Evolutionary conservation across 1,140 invertebrate species (phyloP), one percentile per base, ranked within the genome.

Genomic region (Drosophila tani): DNA sequence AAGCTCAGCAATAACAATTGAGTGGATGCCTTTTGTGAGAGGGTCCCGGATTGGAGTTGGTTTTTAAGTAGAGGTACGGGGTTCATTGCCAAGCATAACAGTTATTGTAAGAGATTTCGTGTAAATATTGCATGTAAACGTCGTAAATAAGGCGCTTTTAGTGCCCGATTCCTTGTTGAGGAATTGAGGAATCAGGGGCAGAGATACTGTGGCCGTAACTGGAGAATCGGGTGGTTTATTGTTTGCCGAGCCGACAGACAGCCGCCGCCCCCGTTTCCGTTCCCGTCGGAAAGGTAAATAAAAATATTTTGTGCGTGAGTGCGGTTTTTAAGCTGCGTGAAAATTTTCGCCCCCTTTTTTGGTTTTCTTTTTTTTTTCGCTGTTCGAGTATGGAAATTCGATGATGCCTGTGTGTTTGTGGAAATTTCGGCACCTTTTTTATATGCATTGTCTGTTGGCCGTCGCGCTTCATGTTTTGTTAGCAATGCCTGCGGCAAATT

Each of bases 111-210:
- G 81, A 84, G 85, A 88, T 88, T 88, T 88, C 84, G 77, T 88
- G 84, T 88, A 88, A 88, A 88, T 88, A 90, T 90, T 84, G 84
- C 85, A 90, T 88, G 84, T 88, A 90, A 88, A 90, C 69, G 84
- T 79, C 81, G 69, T 88, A 88, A 88, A 88, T 90, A 88, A 90
- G 84, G 85, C 78, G 85, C 85, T 88, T 88, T 88, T 90, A 88
- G 85, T 79, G 85, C 59, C 77, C 56, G 58, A 58, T 68, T 71
- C 21, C 57, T 41, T 40, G 59, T 40, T 35, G 32, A 29, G 38
- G 49, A 19, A 59, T 35, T 43, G 32, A 29, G 38, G 49, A 19
- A 59, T 35, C 19, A 35, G 32, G 68, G 59, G 19, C 47, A 11
- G 8, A 43, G 68, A 49, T 55, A 43, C 45, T 66, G 59, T 46